These are phyloP conservation scores for Gibbula magus DNA, from an alignment of 2,888 invertebrate species.

Conservation along the genomic window DNA sequence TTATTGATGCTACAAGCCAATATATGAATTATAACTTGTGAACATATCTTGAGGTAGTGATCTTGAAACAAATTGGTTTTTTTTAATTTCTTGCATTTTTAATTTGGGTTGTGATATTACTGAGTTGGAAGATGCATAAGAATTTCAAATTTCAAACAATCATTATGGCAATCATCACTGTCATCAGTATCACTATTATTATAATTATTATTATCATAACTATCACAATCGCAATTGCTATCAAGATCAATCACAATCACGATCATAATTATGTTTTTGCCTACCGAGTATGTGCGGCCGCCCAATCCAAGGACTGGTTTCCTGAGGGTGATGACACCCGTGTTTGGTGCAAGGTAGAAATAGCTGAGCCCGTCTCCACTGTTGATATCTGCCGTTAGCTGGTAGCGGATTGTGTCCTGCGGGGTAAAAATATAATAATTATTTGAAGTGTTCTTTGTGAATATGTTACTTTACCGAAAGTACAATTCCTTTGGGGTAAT, in stretches of 20 bases:
- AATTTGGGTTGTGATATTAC: too few species aligned
- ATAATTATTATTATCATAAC: neutral
- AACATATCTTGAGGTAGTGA: too few species aligned
- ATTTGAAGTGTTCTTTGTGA: too few species aligned
- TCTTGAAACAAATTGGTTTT: neutral
- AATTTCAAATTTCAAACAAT: too few species aligned
- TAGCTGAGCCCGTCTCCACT: constrained; percentile 41
- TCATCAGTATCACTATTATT: too few species aligned
- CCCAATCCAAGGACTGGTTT: constrained; percentile 37
- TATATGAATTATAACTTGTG: too few species aligned
- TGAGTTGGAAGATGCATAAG: too few species aligned
- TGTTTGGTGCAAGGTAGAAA: constrained; percentile 57
- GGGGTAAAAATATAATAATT: neutral
- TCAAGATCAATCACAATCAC: too few species aligned
- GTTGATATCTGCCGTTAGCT: constrained; percentile 38
- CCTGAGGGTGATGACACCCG: constrained; percentile 58
- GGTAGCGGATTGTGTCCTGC: constrained; percentile 61
- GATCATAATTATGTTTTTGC: neutral
- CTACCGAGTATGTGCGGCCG: constrained; percentile 44
- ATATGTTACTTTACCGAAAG: too few species aligned
- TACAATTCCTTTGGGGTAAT: too few species aligned
- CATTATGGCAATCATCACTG: too few species aligned
- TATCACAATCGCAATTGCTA: too few species aligned
- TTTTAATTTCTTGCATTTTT: neutral
- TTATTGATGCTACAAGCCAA: neutral